Evolutionary conservation across 1,140 invertebrate genomes (phyloP), one percentile per base, ranked within the genome.

Genomic region (Bathynomus jamesi): DNA sequence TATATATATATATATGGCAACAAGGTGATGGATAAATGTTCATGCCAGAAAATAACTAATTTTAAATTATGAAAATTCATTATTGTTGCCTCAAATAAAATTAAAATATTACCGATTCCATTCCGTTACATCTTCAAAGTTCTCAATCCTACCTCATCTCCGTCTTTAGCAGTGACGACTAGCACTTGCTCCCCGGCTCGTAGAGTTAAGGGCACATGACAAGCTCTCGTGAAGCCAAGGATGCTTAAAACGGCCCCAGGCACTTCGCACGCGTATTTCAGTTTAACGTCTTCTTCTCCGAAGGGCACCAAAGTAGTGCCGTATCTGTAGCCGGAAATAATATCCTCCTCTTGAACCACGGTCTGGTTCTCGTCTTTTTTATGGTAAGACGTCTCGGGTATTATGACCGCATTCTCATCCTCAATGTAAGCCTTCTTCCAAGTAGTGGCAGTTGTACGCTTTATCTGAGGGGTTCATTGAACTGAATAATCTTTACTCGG

Each of bases 271-370:
- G 81, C 78, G 73, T 84, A 84, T 70, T 82, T 82, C 83, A 85
- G 40, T n/a, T 25, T 40, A n/a, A 31, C 27, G 30, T 13, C 31
- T 69, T 63, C 25, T 78, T 78, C 76, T 40, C 75, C 72, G 53
- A 85, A 84, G 3, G 85, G 84, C 5, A 86, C 84, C 25, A 85
- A 74, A 25, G 83, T 85, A 46, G 82, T 83, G 3, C 85, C 85
- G 80, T 85, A 86, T 70, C 80, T 79, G 79, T 82, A 84, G 81
- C 84, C 84, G 74, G 81, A 78, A 61, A 85, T 81, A 30, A 82
- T 80, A 61, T 85, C 83, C 28, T 82, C 80, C 68, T 80, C 81
- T 0, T 84, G 80, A 25, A 85, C 78, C 65, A 81, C 81, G 11
- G 83, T 84, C 65, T 84, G 81, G 65, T 80, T 80, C 63, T 85